Conservation (phyloP, 2,888 invertebrate species). For the Nomada fucata region DNA sequence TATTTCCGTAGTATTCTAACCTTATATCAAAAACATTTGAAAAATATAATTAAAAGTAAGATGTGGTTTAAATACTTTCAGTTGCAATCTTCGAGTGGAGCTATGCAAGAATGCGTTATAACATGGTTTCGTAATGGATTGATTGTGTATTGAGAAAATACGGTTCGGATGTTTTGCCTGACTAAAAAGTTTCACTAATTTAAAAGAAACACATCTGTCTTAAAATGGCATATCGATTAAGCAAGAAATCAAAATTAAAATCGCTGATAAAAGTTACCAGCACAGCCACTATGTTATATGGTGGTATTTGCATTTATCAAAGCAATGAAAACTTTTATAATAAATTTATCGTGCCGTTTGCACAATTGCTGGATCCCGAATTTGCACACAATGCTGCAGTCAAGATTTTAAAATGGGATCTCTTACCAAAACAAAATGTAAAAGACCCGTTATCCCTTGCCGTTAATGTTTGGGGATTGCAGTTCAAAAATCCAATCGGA, state of each 20-base stretch:
- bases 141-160: not conserved
- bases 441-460: slow-evolving; percentile 88
- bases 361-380: slow-evolving; percentile 91
- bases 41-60: not conserved
- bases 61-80: not conserved
- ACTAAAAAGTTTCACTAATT: not conserved
- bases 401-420: slow-evolving; percentile 89
- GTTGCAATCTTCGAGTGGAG: not conserved
- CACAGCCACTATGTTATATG: slow-evolving; percentile 88
- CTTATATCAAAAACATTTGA: slow-evolving; percentile 6
- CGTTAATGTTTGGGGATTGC: slow-evolving; percentile 89
- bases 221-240: slow-evolving; percentile 73
- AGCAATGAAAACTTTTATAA: slow-evolving; percentile 93
- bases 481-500: slow-evolving; percentile 96
- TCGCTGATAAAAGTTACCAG: slow-evolving; percentile 88
- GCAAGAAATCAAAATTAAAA: slow-evolving; percentile 87
- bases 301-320: slow-evolving; percentile 89
- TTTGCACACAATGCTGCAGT: slow-evolving; percentile 92
- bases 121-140: not conserved
- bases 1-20: not conserved
- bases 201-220: not conserved
- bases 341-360: slow-evolving; percentile 89
- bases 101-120: not conserved
- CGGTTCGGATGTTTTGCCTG: not conserved
- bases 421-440: slow-evolving; percentile 87